Base-by-base conservation (phyloP, 2,113 vertebrate species). In the Accipiter virgatus region DNA sequence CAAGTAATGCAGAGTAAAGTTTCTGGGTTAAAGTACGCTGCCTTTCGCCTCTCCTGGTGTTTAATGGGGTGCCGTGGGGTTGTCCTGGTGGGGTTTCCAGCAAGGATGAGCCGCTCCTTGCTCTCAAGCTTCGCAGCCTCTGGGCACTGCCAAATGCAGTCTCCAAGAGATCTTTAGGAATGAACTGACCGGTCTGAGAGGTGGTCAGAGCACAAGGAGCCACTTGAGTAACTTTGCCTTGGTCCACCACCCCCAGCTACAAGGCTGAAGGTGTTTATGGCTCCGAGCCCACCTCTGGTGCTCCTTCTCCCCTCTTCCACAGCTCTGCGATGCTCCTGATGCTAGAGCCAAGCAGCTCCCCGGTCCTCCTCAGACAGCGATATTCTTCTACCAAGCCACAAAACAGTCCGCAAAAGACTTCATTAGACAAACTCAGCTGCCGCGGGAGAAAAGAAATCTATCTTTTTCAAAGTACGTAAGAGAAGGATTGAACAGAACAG, bases 21-120 rank as follows among this genome's bases (percentile, higher is more conserved):
- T 9, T 27, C 17, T 3, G 2, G 52, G 32, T 38, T 38, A 13
- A 52, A 62, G 16, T 3, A 63, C 1, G 0, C 15, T 27, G 18
- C 31, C 48, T 55, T 63, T n/a, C 29, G 1, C 4, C 12, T 27
- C 20, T 43, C 36, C 36, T 36, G 43, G 12, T 4, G 34, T 74
- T 38, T 14, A 61, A 43, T 9, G 17, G 17, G 50, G 47, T 15
- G 17, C 20, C 2, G 1, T 5, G 10, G 29, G 18, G 18, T 11
- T 45, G 34, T 48, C 40, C 38, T 52, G 3, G 0, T 0, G 1
- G 38, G 6, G 2, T 5, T 53, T 23, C 38, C 52, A 23, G 34
- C 48, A 34, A 50, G 47, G 40, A 62, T 0, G 0, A 42, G 34
- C 42, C 58, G 43, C 65, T 67, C 52, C 63, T 62, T 9, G 21